Base-by-base conservation (phyloP, 2,888 invertebrate species). In the Periphyllus acericola region DNA sequence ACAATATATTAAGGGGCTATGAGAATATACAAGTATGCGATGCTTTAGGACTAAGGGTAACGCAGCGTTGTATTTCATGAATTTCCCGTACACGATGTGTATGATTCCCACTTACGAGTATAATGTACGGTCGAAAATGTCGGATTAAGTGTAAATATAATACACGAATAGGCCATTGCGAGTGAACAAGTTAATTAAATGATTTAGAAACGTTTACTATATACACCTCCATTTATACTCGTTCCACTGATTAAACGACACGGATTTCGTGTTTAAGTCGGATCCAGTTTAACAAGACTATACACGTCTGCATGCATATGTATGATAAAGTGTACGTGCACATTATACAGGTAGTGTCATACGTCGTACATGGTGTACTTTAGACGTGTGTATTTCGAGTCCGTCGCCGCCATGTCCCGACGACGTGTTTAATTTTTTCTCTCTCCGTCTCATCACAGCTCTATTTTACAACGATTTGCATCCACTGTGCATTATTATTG, bases 221-320 rank as follows among this genome's bases (percentile, higher is more conserved):
- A 34, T 82, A 52, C 25, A 29, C 55, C n/a, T 36, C 9, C 55
- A 36, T 74, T 14, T 46, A 3, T 60, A 55, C 25, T 21, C 8
- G 74, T 74, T 55, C 2, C 25, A 52, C 52, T 17, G 21, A 75
- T 83, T 60, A 21, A 66, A 40, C 74, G 66, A 83, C n/a, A 32
- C 8, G 3, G 40, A 46, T 76, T 84, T 75, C 17, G 25, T 60
- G 32, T 84, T 55, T 36, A 40, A 36, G 8, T 76, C 32, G 46
- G 32, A 76, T 84, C 76, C 66, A 76, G 84, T 68, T 76, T 46
- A 66, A 76, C 66, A 32, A 68, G 76, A 84, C n/a, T n/a, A 83
- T 40, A 46, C 11, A 46, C 11, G 11, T 8, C 14, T 46, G 32
- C 32, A 55, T 32, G 11, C 17, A 75, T 32, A 55, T 55, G 36